These are phyloP conservation scores for Tetranychus urticae DNA, from an alignment of 1,140 invertebrate species.

Conservation along the genomic window DNA sequence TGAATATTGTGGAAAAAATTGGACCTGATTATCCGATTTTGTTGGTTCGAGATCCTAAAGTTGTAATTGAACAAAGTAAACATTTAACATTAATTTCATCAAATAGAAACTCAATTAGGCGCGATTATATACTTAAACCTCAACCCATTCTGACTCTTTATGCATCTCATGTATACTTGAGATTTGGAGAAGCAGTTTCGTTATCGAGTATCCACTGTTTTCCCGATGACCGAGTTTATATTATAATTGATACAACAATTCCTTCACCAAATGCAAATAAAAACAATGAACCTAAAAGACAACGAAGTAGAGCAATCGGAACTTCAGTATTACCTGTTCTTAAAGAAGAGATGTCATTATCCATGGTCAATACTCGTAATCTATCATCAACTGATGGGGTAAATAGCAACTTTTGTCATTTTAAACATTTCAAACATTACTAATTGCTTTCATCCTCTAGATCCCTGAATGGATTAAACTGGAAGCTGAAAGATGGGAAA, in stretches of 20 bases:
- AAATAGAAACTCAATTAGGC: background rate
- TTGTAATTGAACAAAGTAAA: background rate
- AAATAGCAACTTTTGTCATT: no score
- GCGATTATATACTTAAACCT: conserved; percentile 5
- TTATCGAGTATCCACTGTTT: conserved; percentile 1
- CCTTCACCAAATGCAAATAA: background rate
- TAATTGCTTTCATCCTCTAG: no score
- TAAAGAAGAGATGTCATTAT: no score
- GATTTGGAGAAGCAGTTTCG: background rate
- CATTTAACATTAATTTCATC: background rate
- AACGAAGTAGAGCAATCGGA: background rate
- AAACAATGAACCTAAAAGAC: background rate
- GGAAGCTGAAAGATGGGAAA: no score
- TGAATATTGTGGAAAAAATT: conserved; percentile 12
- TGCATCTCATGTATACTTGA: background rate
- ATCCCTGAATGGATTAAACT: no score
- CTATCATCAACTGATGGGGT: no score
- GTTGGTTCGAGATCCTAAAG: conserved; percentile 9
- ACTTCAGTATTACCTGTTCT: no score
- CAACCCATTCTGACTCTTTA: conserved; percentile 5
- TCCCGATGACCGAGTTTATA: conserved; percentile 1
- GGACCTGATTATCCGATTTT: conserved; percentile 14
- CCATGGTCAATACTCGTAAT: no score
- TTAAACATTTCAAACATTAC: no score
- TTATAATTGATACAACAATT: conserved; percentile 7